Evolutionary conservation across 2,797 vertebrate species (phyloP), one percentile per base, ranked within the genome.

Genomic region (Acropternis orthonyx): DNA sequence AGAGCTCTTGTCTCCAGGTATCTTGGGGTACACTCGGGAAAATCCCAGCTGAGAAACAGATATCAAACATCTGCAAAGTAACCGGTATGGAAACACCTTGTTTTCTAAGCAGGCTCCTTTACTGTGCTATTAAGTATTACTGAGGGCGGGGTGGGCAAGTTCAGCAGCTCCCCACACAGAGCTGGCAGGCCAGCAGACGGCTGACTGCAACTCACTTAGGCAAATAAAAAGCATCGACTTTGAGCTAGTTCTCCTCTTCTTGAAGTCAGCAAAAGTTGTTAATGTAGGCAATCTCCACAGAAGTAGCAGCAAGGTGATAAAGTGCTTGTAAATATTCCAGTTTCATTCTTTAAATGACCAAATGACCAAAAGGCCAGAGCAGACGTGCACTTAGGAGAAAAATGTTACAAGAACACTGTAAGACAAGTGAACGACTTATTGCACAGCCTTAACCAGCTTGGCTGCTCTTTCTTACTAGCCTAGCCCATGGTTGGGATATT

Each of bases 81-180:
- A 41, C 27, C 20, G 36, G 15, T 58, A 37, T 26, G 80, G 44
- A 69, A 89, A 54, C 8, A 12, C 15, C 34, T 36, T 49, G 23
- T 62, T 63, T 62, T 56, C 56, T n/a, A 46, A 65, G 49, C 10
- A 16, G 51, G 34, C 6, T 61, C 56, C 44, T 90, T 51, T 36
- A 9, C n/a, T 62, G 43, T 58, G 43, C 58, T 78, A 21, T 75
- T 80, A 80, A 24, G 23, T 43, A 2, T 52, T 72, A n/a, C 39
- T 36, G 15, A 13, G 41, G 56, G 41, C 0, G 9, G 36, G 66
- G 34, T 7, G 7, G 37, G 56, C 69, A 36, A 1, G 0, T 37
- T 75, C 58, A 49, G 73, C 58, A 65, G 23, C n/a, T 75, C 72
- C 59, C 61, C 46, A 16, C 49, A 22, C 3, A 18, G 39, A 79